Base-by-base conservation (phyloP, 2,888 invertebrate genomes). In the Melikaiella ostensackeni region DNA sequence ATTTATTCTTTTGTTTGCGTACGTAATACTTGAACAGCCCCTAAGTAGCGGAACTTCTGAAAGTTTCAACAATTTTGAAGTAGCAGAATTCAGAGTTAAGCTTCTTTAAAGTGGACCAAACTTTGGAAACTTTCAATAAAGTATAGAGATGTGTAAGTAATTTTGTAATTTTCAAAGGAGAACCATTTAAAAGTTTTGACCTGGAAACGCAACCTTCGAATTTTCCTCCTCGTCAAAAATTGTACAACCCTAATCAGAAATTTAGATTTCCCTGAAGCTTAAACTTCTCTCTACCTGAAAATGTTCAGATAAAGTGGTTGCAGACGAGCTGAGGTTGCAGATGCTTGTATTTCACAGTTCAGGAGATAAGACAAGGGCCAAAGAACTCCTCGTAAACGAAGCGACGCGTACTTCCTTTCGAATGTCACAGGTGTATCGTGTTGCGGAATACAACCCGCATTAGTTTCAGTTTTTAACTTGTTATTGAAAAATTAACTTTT, bases 361-460 rank as follows among this genome's bases (percentile, higher is more conserved):
- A 80, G 74, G 74, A 78, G 78, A 78, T 75, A 77, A 63, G 79
- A 74, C 76, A 77, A 82, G 81, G 78, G 82, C 79, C 78, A 78
- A 79, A 74, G 81, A 82, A 79, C 80, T 80, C 80, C 24, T 75
- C 75, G 79, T 75, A 77, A 77, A 78, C 79, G 82, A 82, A 82
- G 75, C 82, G 79, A 75, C 77, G 77, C 78, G 82, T 78, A 74
- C 78, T 82, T 81, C 81, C 79, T 79, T 80, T 75, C 77, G 75
- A 55, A 76, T 81, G 79, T 79, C 77, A 75, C 70, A 80, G 78
- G 46, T 73, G 50, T 70, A 70, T 50, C 70, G 46, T 73, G 55
- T 70, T 33, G 50, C 70, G 11, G 21, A 66, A 50, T 30, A 50
- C 70, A 50, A 55, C 70, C 70, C 50, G 70, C 50, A 46, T 50